Evolutionary conservation across 2,113 vertebrate genomes (phyloP), one percentile per base, ranked within the genome.

Genomic region (Smithornis capensis): DNA sequence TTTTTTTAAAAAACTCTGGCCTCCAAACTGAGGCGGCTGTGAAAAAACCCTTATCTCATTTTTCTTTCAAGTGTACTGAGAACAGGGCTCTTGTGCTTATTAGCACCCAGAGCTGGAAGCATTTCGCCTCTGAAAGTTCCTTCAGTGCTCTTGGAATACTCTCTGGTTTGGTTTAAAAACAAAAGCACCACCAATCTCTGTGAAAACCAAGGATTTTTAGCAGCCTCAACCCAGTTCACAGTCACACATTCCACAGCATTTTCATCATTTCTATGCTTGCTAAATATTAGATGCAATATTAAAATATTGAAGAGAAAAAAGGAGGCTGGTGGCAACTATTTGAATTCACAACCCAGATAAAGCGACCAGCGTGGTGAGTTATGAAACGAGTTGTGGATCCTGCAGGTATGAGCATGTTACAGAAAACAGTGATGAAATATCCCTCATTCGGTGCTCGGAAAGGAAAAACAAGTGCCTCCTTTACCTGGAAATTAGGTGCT

Each of bases 231-330:
- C 90, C 87, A 82, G 40, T 42, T 75, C 82, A 35, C 56, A 93
- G 77, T 22, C 67, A 63, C 83, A 92, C 78, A 45, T 24, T 52
- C 29, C 5, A 31, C 11, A 56, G 79, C 49, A 42, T 86, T 94
- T 92, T 79, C 75, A 85, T 83, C 4, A 3, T 63, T 88, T 71
- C 85, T 80, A 16, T 6, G 21, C 90, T 94, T 96, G 84, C 59
- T 92, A 95, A 95, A 93, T 91, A 94, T 83, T 82, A 96, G 70
- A 89, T 89, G 52, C 44, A 90, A 96, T 94, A 95, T 95, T 94
- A 85, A 93, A 93, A 91, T 60, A 92, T 83, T 81, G 91, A 94
- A 88, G 47, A 94, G 83, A 33, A 65, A 65, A 92, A 88, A 93
- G 80, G 86, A 81, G 68, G 87, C 92, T 89, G 70, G 71, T 76